Evolutionary conservation across 2,888 invertebrate species (phyloP).

Genomic region (Muscina levida): DNA sequence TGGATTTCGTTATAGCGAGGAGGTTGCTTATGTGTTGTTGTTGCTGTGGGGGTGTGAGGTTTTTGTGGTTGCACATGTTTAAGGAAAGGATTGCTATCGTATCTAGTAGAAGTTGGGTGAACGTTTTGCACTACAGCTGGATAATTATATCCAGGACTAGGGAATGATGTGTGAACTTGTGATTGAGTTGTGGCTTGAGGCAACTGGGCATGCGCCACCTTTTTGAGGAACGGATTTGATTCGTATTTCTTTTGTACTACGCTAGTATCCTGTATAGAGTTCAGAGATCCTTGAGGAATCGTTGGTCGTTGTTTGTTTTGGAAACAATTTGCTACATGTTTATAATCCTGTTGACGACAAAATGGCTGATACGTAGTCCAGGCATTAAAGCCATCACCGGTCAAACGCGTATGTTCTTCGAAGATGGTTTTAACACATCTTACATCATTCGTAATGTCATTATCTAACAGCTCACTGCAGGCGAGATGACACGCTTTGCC

Average conservation of each 20-base stretch:
- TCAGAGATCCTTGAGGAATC: background rate
- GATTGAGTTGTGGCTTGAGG: constrained; percentile 13
- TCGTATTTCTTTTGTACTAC: constrained; percentile 14
- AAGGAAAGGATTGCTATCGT: background rate
- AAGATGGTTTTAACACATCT: constrained; percentile 84
- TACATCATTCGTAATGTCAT: constrained; percentile 86
- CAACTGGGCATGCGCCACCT: background rate
- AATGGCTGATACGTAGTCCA: constrained; percentile 76
- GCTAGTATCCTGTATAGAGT: constrained; percentile 22
- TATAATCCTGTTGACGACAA: constrained; percentile 79
- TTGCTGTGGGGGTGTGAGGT: too few species aligned
- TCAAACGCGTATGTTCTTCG: constrained; percentile 84
- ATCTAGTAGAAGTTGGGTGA: background rate
- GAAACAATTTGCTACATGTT: constrained; percentile 78
- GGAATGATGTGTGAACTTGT: constrained; percentile 10
- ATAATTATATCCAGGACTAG: too few species aligned
- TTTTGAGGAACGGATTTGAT: constrained; percentile 52
- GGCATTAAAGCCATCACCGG: constrained; percentile 85
- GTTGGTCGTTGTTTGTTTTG: constrained; percentile 22
- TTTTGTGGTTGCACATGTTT: constrained; percentile 14
- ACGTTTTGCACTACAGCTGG: background rate
- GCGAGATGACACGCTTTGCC: constrained; percentile 84
- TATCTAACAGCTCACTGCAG: constrained; percentile 84
- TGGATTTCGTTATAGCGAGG: constrained; percentile 30
- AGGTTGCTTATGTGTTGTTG: background rate